Percentiles rank a stretch among this genome's conserved stretches.
Conservation (phyloP, 2,797 vertebrate species). For the Enteromius radiatus region DNA sequence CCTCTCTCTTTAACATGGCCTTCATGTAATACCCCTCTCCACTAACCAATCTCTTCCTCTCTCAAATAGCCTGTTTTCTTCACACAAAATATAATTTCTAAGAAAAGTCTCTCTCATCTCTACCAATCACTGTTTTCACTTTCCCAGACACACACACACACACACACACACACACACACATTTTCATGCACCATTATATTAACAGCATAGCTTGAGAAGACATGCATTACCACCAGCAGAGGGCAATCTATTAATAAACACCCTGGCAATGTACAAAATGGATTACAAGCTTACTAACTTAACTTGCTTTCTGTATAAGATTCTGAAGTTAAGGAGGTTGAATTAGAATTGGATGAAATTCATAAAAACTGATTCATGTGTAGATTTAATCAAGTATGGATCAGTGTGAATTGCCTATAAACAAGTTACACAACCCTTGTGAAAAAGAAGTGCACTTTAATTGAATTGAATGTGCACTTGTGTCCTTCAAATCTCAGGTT, state of each 20-base stretch:
- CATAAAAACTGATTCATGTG: not conserved
- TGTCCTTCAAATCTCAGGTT: not conserved
- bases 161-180: not conserved
- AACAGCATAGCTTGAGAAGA: not conserved
- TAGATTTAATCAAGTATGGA: not conserved
- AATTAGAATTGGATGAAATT: not conserved
- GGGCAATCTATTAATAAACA: not conserved
- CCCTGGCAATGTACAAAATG: not conserved
- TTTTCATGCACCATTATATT: not conserved
- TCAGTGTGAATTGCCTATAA: not conserved
- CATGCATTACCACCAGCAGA: slow-evolving; percentile 4
- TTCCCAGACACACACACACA: not conserved
- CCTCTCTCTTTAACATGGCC: not conserved
- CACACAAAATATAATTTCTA: not conserved
- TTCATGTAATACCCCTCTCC: slow-evolving; percentile 10
- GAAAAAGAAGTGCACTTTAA: not conserved
- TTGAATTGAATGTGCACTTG: not conserved
- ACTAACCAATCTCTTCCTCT: slow-evolving; percentile 1
- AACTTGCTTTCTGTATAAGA: not conserved
- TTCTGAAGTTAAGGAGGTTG: not conserved
- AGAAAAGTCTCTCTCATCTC: slow-evolving; percentile 14
- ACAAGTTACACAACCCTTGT: not conserved
- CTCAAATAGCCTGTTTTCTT: slow-evolving; percentile 10
- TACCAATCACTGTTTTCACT: not conserved
- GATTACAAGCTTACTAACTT: not conserved